Evolutionary conservation across 2,113 vertebrate species (phyloP), one percentile per base, ranked within the genome.

Genomic region (Gulo gulo): DNA sequence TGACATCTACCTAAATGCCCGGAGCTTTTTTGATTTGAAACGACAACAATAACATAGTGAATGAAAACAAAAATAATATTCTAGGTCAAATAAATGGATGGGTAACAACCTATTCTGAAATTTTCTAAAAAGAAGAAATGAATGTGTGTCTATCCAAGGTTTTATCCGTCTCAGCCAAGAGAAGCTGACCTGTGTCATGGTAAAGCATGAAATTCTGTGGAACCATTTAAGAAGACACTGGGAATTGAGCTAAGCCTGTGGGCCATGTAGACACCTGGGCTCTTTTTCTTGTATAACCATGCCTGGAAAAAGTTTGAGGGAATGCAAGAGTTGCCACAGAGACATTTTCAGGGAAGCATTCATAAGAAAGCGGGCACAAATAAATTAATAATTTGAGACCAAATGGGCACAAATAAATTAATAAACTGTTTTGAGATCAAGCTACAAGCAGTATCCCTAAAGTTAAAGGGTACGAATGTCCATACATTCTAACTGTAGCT

Each of bases 81-180:
- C 55, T 24, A 82, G 67, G 12, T 52, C 6, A 45, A 83, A 83
- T 69, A 74, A 67, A 73, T 47, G 16, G 31, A 16, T 82, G 16
- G 23, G 61, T 76, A 90, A 47, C 2, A 36, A 23, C 45, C 18
- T 74, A 65, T 93, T 87, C 65, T 91, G 81, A 23, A 23, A 29
- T 5, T 0, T 57, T 55, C 42, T 31, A 39, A 78, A 95, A 88
- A 7, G 55, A 97, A 96, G 34, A 74, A 88, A 96, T 93, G 91
- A 76, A 90, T 52, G 34, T 57, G 82, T 96, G 20, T 2, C 0
- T 76, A 73, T 52, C 81, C 63, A 85, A 80, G 82, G 86, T 95
- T 95, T 97, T 95, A 31, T 94, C 50, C 93, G 5, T 86, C 88
- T 76, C 3, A 97, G 26, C 47, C 67, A 93, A 96, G 84, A 36